phyloP scores from a whole-genome alignment of 1,140 invertebrate species.

The Protaetia brevitarsis region DNA sequence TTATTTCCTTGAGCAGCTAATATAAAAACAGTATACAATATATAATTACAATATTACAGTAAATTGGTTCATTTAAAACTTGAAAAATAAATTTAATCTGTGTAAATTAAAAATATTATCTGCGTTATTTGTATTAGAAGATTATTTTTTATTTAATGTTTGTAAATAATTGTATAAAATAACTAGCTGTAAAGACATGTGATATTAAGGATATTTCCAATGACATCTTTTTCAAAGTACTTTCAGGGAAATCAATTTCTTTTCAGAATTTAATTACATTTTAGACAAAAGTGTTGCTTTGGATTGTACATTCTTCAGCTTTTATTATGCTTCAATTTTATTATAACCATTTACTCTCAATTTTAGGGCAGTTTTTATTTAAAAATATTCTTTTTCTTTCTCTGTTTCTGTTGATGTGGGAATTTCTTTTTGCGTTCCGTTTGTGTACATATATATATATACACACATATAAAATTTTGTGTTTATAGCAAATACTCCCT shows the following conservation, averaged over 20 bases:
- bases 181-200: slow-evolving; percentile 20
- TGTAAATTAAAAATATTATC: slow-evolving; percentile 13
- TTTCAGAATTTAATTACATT: not conserved
- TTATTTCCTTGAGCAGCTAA: no score
- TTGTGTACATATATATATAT: not conserved
- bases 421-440: slow-evolving; percentile 1
- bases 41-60: no score
- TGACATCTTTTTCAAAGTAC: slow-evolving; percentile 13
- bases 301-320: not conserved
- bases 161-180: slow-evolving; percentile 24
- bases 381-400: not conserved
- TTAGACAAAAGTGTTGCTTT: not conserved
- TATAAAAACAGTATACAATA: no score
- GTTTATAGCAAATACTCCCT: slow-evolving; percentile 22
- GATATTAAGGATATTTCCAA: slow-evolving; percentile 22
- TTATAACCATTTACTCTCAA: not conserved
- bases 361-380: slow-evolving; percentile 7
- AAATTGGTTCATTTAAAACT: no score
- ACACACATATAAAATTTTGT: slow-evolving; percentile 24
- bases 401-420: not conserved
- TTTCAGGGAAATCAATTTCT: slow-evolving; percentile 14
- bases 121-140: slow-evolving; percentile 3
- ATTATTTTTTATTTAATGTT: slow-evolving; percentile 5
- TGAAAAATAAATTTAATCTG: not conserved
- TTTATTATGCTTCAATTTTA: not conserved